These are phyloP conservation scores for Papilio elwesi DNA, from an alignment of 2,888 invertebrate genomes.

Conservation along the genomic window DNA sequence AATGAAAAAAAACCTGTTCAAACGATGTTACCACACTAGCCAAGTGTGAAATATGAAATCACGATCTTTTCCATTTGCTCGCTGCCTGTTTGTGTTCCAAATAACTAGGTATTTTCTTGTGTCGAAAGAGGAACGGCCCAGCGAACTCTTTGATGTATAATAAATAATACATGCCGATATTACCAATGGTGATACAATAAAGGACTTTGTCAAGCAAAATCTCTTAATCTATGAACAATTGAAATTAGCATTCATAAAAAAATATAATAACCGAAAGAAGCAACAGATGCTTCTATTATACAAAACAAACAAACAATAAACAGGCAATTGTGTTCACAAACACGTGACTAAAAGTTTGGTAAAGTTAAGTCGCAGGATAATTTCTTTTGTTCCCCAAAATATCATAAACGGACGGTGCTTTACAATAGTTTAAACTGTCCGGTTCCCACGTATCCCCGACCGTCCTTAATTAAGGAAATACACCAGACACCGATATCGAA, in stretches of 20 bases:
- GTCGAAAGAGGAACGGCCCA: constrained; percentile 69
- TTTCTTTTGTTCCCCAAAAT: constrained; percentile 66
- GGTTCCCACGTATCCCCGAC: constrained; percentile 77
- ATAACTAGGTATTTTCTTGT: constrained; percentile 70
- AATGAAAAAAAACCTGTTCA: constrained; percentile 74
- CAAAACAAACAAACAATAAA: constrained; percentile 55
- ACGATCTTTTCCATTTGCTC: constrained; percentile 76
- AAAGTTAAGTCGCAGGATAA: constrained; percentile 65
- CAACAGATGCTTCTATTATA: constrained; percentile 70
- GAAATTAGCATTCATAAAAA: constrained; percentile 55
- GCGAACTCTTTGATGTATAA: constrained; percentile 63
- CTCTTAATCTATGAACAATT: constrained; percentile 40
- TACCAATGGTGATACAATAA: constrained; percentile 50
- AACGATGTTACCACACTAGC: constrained; percentile 72
- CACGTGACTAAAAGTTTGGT: constrained; percentile 66
- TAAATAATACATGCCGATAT: constrained; percentile 60
- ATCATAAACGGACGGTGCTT: constrained; percentile 70
- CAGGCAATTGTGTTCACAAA: constrained; percentile 59
- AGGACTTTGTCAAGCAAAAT: constrained; percentile 66
- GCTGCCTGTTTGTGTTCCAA: constrained; percentile 77
- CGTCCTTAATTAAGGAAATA: constrained; percentile 76
- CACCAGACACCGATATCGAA: constrained; percentile 72
- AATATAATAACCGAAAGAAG: constrained; percentile 55
- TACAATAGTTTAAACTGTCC: constrained; percentile 52
- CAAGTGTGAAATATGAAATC: constrained; percentile 84